A percentile compares a stretch with the other conserved stretches of the same genome.
These are phyloP conservation scores for Drosophila fuyamai DNA, from an alignment of 1,140 invertebrate genomes.

Conservation along the genomic window DNA sequence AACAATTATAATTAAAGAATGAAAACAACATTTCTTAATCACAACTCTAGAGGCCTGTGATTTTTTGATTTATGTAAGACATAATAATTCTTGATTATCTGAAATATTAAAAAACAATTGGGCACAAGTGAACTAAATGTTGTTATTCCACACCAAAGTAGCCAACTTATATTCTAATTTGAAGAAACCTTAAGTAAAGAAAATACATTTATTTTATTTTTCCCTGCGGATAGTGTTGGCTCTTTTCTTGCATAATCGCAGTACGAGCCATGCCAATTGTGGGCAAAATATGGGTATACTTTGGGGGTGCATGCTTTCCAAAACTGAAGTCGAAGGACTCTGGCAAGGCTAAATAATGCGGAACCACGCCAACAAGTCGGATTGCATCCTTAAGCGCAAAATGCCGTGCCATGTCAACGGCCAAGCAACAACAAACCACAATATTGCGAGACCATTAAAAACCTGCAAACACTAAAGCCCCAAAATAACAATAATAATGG, in stretches of 20 bases:
- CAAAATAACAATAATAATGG: constrained; percentile 59
- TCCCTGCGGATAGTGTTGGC: not conserved
- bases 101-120: no score
- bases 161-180: no score
- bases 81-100: no score
- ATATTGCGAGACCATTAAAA: constrained; percentile 64
- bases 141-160: no score
- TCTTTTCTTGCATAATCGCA: constrained; percentile 8
- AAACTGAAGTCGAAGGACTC: constrained; percentile 1
- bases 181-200: no score
- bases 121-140: no score
- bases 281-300: constrained; percentile 13
- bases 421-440: constrained; percentile 33
- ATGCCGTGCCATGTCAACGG: constrained; percentile 62
- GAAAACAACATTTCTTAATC: no score
- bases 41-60: no score
- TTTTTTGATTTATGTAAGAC: no score
- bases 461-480: constrained; percentile 36
- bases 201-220: not conserved
- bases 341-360: constrained; percentile 12
- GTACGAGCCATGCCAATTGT: constrained; percentile 3
- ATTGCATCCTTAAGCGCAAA: constrained; percentile 60
- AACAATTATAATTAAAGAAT: no score
- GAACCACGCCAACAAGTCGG: constrained; percentile 17
- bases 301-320: constrained; percentile 5